A percentile compares a stretch with the other conserved stretches of the same genome.
These are phyloP conservation scores for Himantopus leucocephalus DNA, from an alignment of 2,113 vertebrate genomes.

Conservation along the genomic window DNA sequence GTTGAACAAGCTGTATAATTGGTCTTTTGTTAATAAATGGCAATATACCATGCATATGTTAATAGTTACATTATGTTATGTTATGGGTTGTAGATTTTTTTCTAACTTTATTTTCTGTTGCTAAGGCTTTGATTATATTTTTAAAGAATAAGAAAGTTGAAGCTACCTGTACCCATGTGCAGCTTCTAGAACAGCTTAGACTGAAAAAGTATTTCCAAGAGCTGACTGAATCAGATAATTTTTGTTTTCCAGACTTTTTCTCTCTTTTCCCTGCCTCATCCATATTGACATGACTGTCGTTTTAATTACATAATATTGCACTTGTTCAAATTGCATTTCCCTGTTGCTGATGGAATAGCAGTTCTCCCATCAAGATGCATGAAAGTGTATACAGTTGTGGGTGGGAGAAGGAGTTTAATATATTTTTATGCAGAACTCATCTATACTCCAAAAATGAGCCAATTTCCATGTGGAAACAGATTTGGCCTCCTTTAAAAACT, in stretches of 20 bases:
- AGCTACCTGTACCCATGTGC: background rate
- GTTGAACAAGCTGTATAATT: background rate
- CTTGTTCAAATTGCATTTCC: constrained; percentile 13
- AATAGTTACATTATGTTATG: background rate
- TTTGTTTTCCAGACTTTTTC: constrained; percentile 3
- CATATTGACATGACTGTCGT: background rate
- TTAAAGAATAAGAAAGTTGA: background rate
- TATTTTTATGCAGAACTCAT: constrained; percentile 48
- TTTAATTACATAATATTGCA: constrained; percentile 22
- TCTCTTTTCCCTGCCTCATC: background rate
- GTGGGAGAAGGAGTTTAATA: constrained; percentile 29
- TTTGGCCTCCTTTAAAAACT: constrained; percentile 48
- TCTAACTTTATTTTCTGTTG: background rate
- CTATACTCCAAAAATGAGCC: constrained; percentile 43
- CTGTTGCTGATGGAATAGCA: background rate
- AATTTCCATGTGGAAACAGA: constrained; percentile 63
- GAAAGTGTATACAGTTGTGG: background rate
- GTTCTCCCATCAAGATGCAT: constrained; percentile 3
- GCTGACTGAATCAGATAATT: background rate
- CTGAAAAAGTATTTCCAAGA: constrained; percentile 4
- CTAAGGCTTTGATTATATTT: background rate
- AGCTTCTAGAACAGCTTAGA: background rate
- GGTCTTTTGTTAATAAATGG: constrained; percentile 5
- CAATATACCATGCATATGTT: background rate
- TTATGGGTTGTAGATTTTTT: background rate